Evolutionary conservation across 2,113 vertebrate species (phyloP), one percentile per base, ranked within the genome.

Genomic region (Spea bombifrons): DNA sequence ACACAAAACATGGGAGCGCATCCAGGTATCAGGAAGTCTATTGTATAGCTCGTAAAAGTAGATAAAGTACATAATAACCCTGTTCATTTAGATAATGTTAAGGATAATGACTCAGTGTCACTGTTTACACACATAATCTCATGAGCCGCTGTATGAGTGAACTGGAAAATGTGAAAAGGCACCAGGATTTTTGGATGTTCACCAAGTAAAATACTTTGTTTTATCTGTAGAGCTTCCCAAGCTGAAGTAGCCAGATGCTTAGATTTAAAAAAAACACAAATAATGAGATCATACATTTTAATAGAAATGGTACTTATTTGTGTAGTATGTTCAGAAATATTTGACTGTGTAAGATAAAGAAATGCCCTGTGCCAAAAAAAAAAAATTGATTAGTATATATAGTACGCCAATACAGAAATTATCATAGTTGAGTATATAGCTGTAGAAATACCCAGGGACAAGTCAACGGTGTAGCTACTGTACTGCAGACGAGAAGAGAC

Each of bases 111-210:
- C 53, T 76, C 75, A 76, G 45, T 13, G 75, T 50, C 75, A 69
- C n/a, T 76, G 52, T 70, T 77, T 70, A 48, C 75, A 70, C 75
- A 77, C n/a, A 68, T 68, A 77, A 77, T 77, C 75, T 77, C 55
- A 76, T 45, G 12, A 76, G 66, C 75, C 10, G 45, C 66, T 69
- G 52, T 70, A 77, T 15, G 43, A 76, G 30, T 45, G 13, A 76
- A 66, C 12, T 55, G 30, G 61, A 3, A 69, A 76, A 76, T 10
- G 5, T 47, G 53, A 69, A 13, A 49, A 46, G 30, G 13, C 44
- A 73, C 49, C n/a, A 16, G 16, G 8, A 67, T 68, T 57, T 12
- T 68, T 69, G 66, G 75, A 69, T 30, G 13, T 48, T 47, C 65
- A 69, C 52, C 66, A 76, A 15, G 59, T 66, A n/a, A 75, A 69